Conservation (phyloP, 1,140 invertebrate genomes). For the Mizuhopecten yessoensis region DNA sequence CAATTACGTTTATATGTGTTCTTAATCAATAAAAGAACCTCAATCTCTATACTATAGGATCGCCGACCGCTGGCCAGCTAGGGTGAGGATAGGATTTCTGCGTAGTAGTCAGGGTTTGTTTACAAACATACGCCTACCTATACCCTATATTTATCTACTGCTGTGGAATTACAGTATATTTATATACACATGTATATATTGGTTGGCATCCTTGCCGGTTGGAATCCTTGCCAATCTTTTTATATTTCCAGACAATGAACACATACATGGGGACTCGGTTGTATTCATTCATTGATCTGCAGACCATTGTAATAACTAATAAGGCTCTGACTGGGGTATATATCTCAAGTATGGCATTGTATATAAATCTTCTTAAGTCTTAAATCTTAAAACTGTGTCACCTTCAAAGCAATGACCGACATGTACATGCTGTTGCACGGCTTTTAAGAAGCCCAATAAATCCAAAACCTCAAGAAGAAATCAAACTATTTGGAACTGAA, state of each 20-base stretch:
- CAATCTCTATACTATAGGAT: too few species aligned
- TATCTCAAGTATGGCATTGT: background rate
- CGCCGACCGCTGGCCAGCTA: too few species aligned
- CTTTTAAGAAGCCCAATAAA: too few species aligned
- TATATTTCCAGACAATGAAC: background rate
- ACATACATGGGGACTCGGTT: background rate
- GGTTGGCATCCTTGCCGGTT: too few species aligned
- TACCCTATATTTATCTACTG: background rate
- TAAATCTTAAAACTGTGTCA: background rate
- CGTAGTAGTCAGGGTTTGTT: background rate
- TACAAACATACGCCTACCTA: background rate
- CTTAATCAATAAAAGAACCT: too few species aligned
- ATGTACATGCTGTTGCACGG: too few species aligned
- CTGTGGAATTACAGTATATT: background rate
- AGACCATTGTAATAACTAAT: too few species aligned
- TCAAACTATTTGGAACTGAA: too few species aligned
- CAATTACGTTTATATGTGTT: too few species aligned
- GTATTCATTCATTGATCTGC: too few species aligned
- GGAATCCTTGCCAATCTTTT: background rate
- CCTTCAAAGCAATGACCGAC: background rate
- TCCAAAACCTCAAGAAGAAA: too few species aligned
- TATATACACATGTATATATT: background rate
- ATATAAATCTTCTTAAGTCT: background rate
- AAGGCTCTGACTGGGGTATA: background rate
- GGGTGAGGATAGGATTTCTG: too few species aligned